A percentile compares a stretch with the other conserved stretches of the same genome.
Evolutionary conservation across 2,888 invertebrate species (phyloP).

Genomic region (Choristoneura rosaceana): DNA sequence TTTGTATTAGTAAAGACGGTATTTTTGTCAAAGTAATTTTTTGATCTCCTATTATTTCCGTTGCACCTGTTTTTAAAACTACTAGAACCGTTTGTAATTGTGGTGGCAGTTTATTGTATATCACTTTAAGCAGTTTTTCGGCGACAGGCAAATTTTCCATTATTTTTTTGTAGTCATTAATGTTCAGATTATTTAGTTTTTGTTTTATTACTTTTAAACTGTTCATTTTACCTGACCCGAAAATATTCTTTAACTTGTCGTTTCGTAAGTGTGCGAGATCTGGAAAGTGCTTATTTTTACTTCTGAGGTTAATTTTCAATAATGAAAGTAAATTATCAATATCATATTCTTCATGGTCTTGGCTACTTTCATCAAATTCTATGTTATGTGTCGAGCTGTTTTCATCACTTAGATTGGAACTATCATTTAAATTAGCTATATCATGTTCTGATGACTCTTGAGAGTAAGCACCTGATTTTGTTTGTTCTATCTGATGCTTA

Average conservation of each 20-base stretch:
- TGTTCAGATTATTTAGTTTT: not conserved
- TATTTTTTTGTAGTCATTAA: not conserved
- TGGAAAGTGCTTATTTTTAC: not conserved
- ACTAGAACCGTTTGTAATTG: not conserved
- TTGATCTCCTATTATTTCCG: not conserved
- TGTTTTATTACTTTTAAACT: not conserved
- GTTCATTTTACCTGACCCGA: not conserved
- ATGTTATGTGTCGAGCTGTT: not conserved
- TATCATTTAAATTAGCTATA: not conserved
- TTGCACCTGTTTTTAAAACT: not conserved
- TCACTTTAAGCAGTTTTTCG: not conserved
- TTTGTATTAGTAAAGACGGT: not conserved
- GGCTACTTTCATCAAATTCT: not conserved
- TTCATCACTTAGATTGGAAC: not conserved
- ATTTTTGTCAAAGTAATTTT: not conserved
- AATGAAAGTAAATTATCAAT: no score
- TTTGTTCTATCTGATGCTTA: not conserved
- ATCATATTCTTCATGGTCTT: not conserved
- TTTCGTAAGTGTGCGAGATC: not conserved
- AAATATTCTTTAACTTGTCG: not conserved
- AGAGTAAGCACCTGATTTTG: not conserved
- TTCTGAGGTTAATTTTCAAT: not conserved
- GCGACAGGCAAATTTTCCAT: not conserved
- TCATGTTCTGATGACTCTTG: constrained; percentile 1
- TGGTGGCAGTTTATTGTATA: constrained; percentile 11